A percentile compares a stretch with the other conserved stretches of the same genome.
These are phyloP conservation scores for Spinus olivaceus DNA, from an alignment of 2,797 vertebrate species.

Conservation along the genomic window DNA sequence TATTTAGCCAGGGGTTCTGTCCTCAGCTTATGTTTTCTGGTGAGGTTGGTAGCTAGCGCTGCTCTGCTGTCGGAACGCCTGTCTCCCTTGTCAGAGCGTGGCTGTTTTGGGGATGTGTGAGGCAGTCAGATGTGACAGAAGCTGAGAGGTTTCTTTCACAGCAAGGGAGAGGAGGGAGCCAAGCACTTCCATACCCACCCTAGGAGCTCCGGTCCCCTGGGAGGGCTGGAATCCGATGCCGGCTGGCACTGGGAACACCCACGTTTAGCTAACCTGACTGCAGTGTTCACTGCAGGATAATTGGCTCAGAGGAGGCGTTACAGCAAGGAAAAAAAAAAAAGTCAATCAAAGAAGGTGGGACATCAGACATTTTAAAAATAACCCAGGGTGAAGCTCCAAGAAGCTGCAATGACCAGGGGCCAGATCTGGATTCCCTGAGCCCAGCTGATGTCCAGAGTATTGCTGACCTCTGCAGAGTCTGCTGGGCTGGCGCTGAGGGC, in stretches of 20 bases:
- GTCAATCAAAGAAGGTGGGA: background rate
- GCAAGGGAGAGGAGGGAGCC: slow-evolving; percentile 42
- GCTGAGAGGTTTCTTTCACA: slow-evolving; percentile 52
- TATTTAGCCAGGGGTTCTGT: slow-evolving; percentile 30
- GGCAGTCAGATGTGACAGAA: slow-evolving; percentile 64
- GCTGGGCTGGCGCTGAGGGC: background rate
- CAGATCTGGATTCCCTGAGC: background rate
- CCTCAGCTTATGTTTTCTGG: background rate
- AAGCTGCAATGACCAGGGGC: background rate
- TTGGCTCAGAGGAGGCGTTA: background rate
- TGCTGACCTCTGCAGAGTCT: background rate
- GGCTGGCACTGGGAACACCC: background rate
- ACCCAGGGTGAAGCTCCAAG: background rate
- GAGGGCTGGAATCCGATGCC: background rate
- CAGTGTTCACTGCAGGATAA: background rate
- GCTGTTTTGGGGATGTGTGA: slow-evolving; percentile 68
- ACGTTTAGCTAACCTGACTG: slow-evolving; percentile 4
- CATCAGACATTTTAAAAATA: slow-evolving; percentile 22
- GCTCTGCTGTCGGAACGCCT: slow-evolving; percentile 21
- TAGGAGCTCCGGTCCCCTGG: slow-evolving; percentile 16
- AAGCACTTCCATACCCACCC: slow-evolving; percentile 52
- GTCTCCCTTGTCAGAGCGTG: slow-evolving; percentile 21
- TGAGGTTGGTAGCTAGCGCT: background rate
- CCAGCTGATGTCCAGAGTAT: background rate
- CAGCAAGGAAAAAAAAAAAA: background rate